phyloP scores from a whole-genome alignment of 2,113 vertebrate species.

The Paratilapia polleni region DNA sequence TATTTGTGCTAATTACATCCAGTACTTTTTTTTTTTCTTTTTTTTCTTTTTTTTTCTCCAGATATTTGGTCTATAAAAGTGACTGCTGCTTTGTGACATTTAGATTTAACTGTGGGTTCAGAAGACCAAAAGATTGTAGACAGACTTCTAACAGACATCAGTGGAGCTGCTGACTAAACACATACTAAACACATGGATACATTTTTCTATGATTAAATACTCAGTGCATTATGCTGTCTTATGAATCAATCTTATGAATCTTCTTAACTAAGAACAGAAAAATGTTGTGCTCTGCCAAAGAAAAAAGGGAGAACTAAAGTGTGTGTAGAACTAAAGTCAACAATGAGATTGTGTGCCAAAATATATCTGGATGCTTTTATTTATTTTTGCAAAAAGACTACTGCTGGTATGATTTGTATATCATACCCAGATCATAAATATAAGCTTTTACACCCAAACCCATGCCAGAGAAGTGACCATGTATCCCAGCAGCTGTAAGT shows the following conservation, averaged over 20 bases:
- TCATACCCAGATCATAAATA: too few species aligned
- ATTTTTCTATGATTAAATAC: not conserved
- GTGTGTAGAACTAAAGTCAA: not conserved
- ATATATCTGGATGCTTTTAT: not conserved
- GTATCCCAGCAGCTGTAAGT: not conserved
- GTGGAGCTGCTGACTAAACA: not conserved
- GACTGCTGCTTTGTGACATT: not conserved
- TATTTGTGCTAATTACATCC: not conserved
- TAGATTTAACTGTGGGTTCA: not conserved
- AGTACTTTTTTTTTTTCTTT: not conserved
- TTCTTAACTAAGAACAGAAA: not conserved
- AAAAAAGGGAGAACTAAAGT: accelerated
- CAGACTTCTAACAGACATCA: not conserved
- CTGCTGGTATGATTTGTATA: too few species aligned
- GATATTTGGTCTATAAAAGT: not conserved
- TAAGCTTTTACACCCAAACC: too few species aligned
- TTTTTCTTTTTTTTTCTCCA: accelerated
- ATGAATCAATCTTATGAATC: not conserved
- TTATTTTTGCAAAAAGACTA: not conserved
- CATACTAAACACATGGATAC: not conserved
- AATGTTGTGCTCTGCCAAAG: not conserved
- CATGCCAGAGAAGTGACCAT: too few species aligned
- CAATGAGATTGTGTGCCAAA: not conserved
- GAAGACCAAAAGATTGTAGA: not conserved
- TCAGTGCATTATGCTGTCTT: not conserved